These are phyloP conservation scores for Channa striata DNA, from an alignment of 2,797 vertebrate species.

Conservation along the genomic window DNA sequence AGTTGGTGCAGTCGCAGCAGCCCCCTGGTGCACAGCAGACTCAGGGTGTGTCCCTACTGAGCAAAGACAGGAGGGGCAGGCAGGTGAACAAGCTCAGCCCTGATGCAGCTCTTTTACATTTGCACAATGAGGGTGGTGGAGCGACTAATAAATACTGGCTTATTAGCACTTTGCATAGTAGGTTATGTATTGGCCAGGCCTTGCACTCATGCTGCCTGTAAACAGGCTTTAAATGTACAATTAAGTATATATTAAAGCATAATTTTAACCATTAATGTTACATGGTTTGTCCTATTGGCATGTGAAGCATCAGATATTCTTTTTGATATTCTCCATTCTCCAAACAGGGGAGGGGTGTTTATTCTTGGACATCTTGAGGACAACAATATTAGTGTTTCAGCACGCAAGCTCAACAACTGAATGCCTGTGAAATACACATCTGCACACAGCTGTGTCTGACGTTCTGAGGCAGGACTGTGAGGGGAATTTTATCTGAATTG, in stretches of 20 bases:
- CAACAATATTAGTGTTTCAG: constrained; percentile 48
- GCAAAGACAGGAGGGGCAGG: neutral
- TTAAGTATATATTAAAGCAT: neutral
- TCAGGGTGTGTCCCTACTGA: constrained; percentile 13
- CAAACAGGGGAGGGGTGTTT: constrained; percentile 17
- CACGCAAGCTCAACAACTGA: constrained; percentile 47
- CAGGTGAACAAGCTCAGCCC: constrained; percentile 26
- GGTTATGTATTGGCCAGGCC: neutral
- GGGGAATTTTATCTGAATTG: constrained; percentile 24
- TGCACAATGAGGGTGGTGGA: constrained; percentile 16
- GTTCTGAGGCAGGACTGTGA: constrained; percentile 14
- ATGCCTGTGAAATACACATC: constrained; percentile 36
- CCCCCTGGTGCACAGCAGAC: constrained; percentile 21
- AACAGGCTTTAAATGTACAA: neutral
- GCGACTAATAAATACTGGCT: constrained; percentile 19
- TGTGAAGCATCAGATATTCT: constrained; percentile 5
- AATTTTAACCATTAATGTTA: neutral
- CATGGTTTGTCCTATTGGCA: neutral
- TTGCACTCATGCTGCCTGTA: neutral
- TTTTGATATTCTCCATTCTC: too few relatives aligned
- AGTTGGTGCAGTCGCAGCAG: neutral
- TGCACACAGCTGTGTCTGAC: constrained; percentile 33
- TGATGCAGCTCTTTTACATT: constrained; percentile 11
- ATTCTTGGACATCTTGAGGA: constrained; percentile 11
- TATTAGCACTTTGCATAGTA: constrained; percentile 3